phyloP scores from a whole-genome alignment of 2,888 invertebrate genomes.

The Thumatha senex region DNA sequence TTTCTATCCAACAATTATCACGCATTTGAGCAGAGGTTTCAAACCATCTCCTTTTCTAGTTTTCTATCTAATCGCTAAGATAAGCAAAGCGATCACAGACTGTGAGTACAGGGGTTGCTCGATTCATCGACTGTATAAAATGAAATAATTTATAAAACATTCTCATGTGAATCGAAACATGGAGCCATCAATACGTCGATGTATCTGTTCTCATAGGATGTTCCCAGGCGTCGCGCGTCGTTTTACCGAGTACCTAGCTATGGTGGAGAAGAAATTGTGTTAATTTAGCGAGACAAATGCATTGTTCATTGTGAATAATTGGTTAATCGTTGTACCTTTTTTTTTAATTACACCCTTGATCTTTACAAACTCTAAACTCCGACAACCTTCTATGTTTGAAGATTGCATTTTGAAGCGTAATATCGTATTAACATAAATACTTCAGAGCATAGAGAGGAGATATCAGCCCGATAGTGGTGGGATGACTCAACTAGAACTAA shows the following conservation, averaged over 20 bases:
- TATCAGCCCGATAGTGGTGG: too few relatives aligned
- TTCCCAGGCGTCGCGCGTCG: conserved; percentile 7
- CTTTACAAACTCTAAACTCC: not conserved
- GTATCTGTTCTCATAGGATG: conserved; percentile 25
- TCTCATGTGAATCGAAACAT: conserved; percentile 26
- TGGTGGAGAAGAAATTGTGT: not conserved
- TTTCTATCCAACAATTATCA: too few relatives aligned
- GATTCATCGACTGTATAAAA: not conserved
- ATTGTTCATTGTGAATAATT: conserved; percentile 7
- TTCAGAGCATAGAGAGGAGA: too few relatives aligned
- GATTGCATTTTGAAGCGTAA: too few relatives aligned
- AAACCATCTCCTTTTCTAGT: too few relatives aligned
- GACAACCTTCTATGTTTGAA: too few relatives aligned
- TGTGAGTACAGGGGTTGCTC: not conserved
- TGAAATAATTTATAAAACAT: conserved; percentile 6
- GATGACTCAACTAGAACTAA: too few relatives aligned
- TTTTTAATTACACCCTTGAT: not conserved
- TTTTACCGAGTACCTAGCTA: too few relatives aligned
- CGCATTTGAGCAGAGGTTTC: too few relatives aligned
- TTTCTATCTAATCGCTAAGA: too few relatives aligned
- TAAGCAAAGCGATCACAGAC: not conserved
- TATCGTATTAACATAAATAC: too few relatives aligned
- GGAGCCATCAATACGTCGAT: conserved; percentile 20
- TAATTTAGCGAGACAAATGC: conserved; percentile 7
- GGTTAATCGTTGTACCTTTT: conserved; percentile 2